Evolutionary conservation across 2,797 vertebrate genomes (phyloP), one percentile per base, ranked within the genome.

Genomic region (Trichosurus vulpecula): DNA sequence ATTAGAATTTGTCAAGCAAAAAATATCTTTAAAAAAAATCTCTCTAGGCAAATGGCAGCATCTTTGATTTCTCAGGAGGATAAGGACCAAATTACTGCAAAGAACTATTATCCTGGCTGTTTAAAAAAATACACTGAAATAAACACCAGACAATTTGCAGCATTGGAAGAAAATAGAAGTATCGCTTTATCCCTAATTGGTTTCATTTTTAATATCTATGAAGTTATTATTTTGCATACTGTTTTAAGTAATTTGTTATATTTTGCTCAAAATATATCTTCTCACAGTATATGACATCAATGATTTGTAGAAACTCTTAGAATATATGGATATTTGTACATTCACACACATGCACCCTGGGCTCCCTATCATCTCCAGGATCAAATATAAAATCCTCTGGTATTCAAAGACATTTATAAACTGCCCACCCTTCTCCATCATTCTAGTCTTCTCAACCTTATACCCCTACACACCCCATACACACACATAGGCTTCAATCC

Each of bases 1-100:
- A 92, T n/a, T 89, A 94, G 55, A 35, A 90, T 95, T 47, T 94
- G 96, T 52, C 74, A 31, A 91, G n/a, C 94, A 41, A 52, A 91
- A 31, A 94, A 66, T 14, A 22, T 54, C 9, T 81, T 81, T 41
- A 2, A 2, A 74, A 66, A 51, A 90, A 31, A 53, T 16, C 29
- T 52, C 52, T 53, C 52, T 47, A 81, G 74, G n/a, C 74, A 81
- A 90, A 90, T 14, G 16, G 31, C 29, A 90, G 29, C 4, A 52
- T 90, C 31, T 54, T 90, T 31, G 52, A 90, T 90, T 52, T 90
- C 52, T 54, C 52, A 30, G 52, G 12, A 90, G 90, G 31, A 90
- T 52, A 52, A 90, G 12, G 41, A 51, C 41, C 52, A 90, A 90
- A 90, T 54, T 90, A 90, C 29, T 35, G 29, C 30, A 90, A 90